Base-by-base conservation (phyloP, 1,140 invertebrate genomes). In the Araneus ventricosus region DNA sequence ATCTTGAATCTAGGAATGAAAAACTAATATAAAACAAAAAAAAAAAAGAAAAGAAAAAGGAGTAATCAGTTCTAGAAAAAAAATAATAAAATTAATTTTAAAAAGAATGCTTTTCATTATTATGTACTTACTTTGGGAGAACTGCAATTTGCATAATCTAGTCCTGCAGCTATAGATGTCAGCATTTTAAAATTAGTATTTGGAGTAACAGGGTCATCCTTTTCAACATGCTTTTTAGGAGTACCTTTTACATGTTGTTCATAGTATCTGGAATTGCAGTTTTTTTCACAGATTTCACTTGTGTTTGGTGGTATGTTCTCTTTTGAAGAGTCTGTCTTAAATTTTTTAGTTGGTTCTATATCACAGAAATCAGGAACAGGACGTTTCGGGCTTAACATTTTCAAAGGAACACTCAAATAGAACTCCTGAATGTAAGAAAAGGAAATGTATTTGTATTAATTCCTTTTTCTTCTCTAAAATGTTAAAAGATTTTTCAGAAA, bases 61-160 rank as follows among this genome's bases (percentile, higher is more conserved):
- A 8, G 17, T 52, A 52, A 52, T 52, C 45, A 52, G 45, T 52
- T 52, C 0, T 1, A 52, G 41, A 52, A 52, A 14, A 17, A 2
- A 4, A 14, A 52, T 14, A 52, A 52, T 52, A 52, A 52, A 52
- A 45, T 45, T 45, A 52, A 52, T 52, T 52, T 52, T 14, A 52
- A 14, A 52, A 2, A 52, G 45, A 52, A 52, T 14, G 17, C 10
- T 52, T 14, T 52, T 52, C 1, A 52, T 52, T 52, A 14, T 52
- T 5, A 75, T 52, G 6, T 30, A 90, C 91, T 87, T 37, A 84
- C 84, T 39, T 88, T 85, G 30, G 86, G 87, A 10, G 87, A 27
- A 39, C 14, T 30, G 37, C 92, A 89, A 45, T 90, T 85, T 27
- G 87, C 92, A 93, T 93, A 93, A 20, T 82, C 87, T 34, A 30